Conservation (phyloP, 2,113 vertebrate species). For the Craseonycteris thonglongyai region DNA sequence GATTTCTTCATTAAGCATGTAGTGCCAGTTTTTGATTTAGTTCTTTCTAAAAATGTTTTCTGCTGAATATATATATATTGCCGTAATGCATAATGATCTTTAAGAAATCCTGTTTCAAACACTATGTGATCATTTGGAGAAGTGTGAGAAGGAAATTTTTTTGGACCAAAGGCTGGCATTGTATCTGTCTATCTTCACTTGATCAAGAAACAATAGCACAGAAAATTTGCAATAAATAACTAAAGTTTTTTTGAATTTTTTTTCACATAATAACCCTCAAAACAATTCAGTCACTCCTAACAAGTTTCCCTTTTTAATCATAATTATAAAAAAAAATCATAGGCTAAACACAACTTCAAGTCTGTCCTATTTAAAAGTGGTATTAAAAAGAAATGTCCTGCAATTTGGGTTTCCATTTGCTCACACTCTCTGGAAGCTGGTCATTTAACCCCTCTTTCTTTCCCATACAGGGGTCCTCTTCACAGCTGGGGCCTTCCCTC, state of each 20-base stretch:
- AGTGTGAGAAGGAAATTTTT: slow-evolving; percentile 57
- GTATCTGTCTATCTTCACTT: slow-evolving; percentile 48
- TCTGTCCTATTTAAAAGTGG: background rate
- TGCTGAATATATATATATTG: slow-evolving; percentile 16
- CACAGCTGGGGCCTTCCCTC: background rate
- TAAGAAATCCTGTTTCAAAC: background rate
- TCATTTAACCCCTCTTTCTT: background rate
- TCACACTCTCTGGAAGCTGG: background rate
- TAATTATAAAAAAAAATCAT: background rate
- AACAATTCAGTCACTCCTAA: background rate
- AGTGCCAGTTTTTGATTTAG: background rate
- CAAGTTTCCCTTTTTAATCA: background rate
- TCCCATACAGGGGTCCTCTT: background rate
- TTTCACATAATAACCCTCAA: background rate
- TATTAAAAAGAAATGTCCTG: background rate
- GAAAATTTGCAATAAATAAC: slow-evolving; percentile 52
- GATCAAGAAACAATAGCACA: slow-evolving; percentile 39
- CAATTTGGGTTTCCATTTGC: no score
- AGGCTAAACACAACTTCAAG: background rate
- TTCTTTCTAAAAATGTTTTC: slow-evolving; percentile 23
- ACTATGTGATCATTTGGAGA: background rate
- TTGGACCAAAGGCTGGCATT: slow-evolving; percentile 48
- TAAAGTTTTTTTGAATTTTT: slow-evolving; percentile 5
- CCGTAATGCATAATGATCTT: background rate
- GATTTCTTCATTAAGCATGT: background rate